phyloP scores from a whole-genome alignment of 2,113 vertebrate genomes.

The Tragelaphus imberbis region DNA sequence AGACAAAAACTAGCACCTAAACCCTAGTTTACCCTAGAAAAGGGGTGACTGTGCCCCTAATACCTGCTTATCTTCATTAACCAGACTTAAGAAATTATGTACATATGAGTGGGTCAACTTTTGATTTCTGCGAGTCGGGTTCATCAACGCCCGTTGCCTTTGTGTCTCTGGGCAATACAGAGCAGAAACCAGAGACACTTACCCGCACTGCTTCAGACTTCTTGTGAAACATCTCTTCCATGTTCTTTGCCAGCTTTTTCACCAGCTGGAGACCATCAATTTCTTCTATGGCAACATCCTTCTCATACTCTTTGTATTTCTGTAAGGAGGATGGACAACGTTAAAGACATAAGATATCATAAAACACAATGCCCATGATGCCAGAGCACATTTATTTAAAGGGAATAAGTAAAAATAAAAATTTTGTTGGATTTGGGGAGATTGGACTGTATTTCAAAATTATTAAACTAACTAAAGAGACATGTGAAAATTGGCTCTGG shows the following conservation, averaged over 20 bases:
- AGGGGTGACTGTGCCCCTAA: neutral
- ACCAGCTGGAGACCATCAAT: slow-evolving; percentile 96
- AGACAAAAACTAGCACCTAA: neutral
- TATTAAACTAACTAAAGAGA: neutral
- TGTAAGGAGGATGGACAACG: slow-evolving; percentile 69
- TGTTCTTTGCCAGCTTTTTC: slow-evolving; percentile 94
- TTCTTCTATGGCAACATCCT: slow-evolving; percentile 92
- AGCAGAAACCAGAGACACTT: slow-evolving; percentile 56
- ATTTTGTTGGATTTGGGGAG: neutral
- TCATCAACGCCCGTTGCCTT: neutral
- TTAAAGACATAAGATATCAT: neutral
- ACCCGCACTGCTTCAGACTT: slow-evolving; percentile 96
- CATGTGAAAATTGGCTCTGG: neutral
- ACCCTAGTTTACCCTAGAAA: neutral
- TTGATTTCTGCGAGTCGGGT: neutral
- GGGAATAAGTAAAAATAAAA: neutral
- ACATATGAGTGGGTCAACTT: neutral
- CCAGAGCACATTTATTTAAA: neutral
- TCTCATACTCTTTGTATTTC: slow-evolving; percentile 99
- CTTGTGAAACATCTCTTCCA: slow-evolving; percentile 99
- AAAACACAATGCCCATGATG: neutral
- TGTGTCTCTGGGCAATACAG: neutral
- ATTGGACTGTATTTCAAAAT: neutral
- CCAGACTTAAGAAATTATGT: neutral
- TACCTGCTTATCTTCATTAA: neutral